Conservation (phyloP, 2,113 vertebrate species). For the Neopipo cinnamomea region DNA sequence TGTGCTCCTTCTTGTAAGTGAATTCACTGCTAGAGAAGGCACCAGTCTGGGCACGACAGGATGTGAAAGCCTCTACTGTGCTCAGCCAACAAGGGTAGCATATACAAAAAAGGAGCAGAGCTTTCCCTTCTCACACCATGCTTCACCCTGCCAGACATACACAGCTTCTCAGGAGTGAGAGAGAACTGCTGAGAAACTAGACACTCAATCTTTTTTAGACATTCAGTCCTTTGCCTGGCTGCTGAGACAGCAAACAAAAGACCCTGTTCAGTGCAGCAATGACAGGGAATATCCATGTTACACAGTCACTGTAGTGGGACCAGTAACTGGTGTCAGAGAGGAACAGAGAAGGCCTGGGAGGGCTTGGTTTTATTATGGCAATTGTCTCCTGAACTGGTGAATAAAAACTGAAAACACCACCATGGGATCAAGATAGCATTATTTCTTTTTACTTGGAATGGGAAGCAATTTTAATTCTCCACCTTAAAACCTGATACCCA, state of each 20-base stretch:
- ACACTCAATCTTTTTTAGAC: neutral
- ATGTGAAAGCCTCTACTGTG: constrained; percentile 45
- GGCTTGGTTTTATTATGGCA: neutral
- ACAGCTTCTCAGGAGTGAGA: neutral
- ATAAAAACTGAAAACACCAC: neutral
- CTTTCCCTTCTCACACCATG: neutral
- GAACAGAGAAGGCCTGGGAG: neutral
- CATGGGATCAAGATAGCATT: neutral
- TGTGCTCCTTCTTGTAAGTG: neutral
- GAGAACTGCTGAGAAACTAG: neutral
- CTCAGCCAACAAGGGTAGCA: neutral
- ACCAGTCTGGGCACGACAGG: neutral
- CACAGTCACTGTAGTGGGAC: neutral
- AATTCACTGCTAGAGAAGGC: neutral
- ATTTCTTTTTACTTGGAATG: neutral
- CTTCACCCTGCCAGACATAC: neutral
- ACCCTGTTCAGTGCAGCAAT: neutral
- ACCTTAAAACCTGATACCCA: neutral
- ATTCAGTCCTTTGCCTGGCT: neutral
- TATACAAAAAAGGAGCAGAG: neutral
- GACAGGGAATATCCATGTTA: neutral
- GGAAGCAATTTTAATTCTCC: neutral
- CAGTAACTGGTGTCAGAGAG: neutral
- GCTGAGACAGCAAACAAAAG: neutral
- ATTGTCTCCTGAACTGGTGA: neutral